Percentiles rank a stretch among this genome's conserved stretches.
These are phyloP conservation scores for Syngnathus scovelli DNA, from an alignment of 2,113 vertebrate species.

Conservation along the genomic window DNA sequence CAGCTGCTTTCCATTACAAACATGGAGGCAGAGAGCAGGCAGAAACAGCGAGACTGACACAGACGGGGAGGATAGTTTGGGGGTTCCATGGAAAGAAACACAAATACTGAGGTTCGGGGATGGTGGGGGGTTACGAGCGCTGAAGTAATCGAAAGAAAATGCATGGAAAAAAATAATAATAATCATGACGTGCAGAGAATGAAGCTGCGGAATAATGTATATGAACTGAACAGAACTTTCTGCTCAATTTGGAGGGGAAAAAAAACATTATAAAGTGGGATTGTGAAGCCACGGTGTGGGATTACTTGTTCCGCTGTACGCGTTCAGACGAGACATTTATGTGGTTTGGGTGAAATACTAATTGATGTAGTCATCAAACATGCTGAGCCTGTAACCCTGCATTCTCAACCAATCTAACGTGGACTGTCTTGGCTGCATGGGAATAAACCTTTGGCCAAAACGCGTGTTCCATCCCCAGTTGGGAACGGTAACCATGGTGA, in stretches of 20 bases:
- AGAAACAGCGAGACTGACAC: constrained; percentile 24
- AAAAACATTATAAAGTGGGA: constrained; percentile 1
- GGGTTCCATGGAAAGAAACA: constrained; percentile 34
- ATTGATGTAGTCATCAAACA: constrained; percentile 16
- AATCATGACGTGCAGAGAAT: constrained; percentile 18
- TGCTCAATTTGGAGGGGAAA: constrained; percentile 4
- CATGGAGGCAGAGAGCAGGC: constrained; percentile 42
- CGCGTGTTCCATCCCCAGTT: background rate
- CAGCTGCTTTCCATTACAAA: constrained; percentile 75
- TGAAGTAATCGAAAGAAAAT: constrained; percentile 31
- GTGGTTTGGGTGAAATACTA: constrained; percentile 32
- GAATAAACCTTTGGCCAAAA: too few species aligned
- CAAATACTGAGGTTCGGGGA: constrained; percentile 7
- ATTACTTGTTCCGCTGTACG: constrained; percentile 31
- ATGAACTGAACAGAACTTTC: constrained; percentile 29
- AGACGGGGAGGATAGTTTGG: constrained; percentile 21
- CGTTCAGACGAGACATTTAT: constrained; percentile 16
- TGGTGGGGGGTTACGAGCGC: background rate
- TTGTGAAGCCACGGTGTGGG: constrained; percentile 26
- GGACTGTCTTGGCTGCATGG: background rate
- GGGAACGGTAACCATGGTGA: constrained; percentile 52
- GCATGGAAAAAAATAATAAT: constrained; percentile 12
- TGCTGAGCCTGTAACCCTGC: background rate
- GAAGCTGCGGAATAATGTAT: constrained; percentile 19
- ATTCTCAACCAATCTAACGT: background rate